Base-by-base conservation (phyloP, 2,113 vertebrate species). In the Plectropomus leopardus region DNA sequence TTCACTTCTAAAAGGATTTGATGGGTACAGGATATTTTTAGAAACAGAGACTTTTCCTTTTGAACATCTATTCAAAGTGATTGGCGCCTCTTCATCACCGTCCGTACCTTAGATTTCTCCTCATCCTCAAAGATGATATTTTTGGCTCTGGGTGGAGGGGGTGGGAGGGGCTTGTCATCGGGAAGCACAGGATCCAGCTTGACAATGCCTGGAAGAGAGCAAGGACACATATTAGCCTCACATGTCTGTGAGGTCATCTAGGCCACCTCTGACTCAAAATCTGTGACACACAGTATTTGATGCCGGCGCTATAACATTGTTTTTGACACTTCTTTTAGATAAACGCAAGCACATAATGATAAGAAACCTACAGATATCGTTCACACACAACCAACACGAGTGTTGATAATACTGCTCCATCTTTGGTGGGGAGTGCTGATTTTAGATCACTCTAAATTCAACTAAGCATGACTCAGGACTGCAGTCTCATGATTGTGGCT, bases 61-160 rank as follows among this genome's bases (percentile, higher is more conserved):
- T 24, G 16, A 30, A 48, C 36, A 54, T 21, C 10, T 28, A 17
- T 28, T 45, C 16, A 7, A 30, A 8, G 11, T 24, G 36, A 28
- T 16, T 17, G n/a, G 7, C 42, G 63, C 26, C 1, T 40, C 0
- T 24, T 60, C 34, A 17, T 47, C 58, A 42, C 36, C 54, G 61
- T 3, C 50, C 16, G 30, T 91, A 99, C 98, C 96, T 99, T 99
- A 55, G 98, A 99, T 78, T 99, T 99, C 86, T 99, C 98, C 86
- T 99, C 98, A 54, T 99, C 97, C 80, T 99, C 98, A 92, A 99
- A 99, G 78, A 99, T 96, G 17, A 96, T 94, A 65, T 96, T 98
- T 92, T 96, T 97, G 51, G 95, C 94, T 83, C 97, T 95, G 16
- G 97, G 95, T 10, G 97, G 93, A 34, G 96, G 97, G 0, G 92